Evolutionary conservation across 2,113 vertebrate species (phyloP), one percentile per base, ranked within the genome.

Genomic region (Pteronura brasiliensis): DNA sequence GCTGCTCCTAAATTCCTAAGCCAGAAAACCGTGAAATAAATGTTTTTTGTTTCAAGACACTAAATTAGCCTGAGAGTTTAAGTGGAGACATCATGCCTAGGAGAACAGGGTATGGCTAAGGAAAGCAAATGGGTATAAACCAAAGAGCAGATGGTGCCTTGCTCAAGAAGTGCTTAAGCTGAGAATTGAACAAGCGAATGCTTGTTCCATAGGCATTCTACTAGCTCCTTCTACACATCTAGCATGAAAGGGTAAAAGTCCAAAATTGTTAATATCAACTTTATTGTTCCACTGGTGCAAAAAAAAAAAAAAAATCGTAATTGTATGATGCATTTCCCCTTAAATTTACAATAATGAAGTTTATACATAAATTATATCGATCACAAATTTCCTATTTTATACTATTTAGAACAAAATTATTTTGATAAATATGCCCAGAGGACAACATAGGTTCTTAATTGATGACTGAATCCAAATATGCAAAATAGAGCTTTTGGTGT

Each of bases 211-310:
- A 82, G 6, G 21, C 18, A 49, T 34, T 92, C 49, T 83, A 63
- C 42, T 23, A 52, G 44, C 36, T 90, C 29, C 69, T 81, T 72
- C 91, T 44, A 87, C 47, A 12, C 94, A 83, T 44, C 27, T 87
- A 97, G 39, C 59, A 82, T 6, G 18, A 82, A 84, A 95, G 36
- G 77, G 82, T 69, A 52, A 93, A 98, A 69, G 93, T 96, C 97
- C 98, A 91, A 65, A 97, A 90, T 63, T 98, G 98, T 99, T 99
- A 99, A 99, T 98, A 99, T 97, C 98, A 99, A 99, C 97, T 99
- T 99, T 99, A 99, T 99, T 99, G 98, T 98, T 98, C 98, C 98
- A 99, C 98, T 97, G 98, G 98, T 99, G 99, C 98, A 98, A 99
- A 99, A 97, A 97, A 96, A 47, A 47, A 96, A 80, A 72, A 96